These are phyloP conservation scores for Emydocephalus ijimae DNA, from an alignment of 2,113 vertebrate species.

Conservation along the genomic window DNA sequence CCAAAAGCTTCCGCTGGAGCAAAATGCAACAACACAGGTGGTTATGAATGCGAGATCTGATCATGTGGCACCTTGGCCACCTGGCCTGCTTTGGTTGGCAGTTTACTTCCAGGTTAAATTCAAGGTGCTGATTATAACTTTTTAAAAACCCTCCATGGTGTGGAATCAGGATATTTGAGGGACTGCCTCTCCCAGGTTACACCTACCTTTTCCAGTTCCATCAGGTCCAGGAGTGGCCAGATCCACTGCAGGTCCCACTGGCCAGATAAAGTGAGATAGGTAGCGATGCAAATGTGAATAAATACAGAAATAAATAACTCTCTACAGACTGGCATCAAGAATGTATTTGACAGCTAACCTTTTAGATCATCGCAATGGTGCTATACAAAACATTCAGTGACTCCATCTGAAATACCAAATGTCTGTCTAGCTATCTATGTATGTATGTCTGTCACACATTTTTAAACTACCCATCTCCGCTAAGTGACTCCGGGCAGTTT, in stretches of 20 bases:
- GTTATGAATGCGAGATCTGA: background rate
- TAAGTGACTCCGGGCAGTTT: no score
- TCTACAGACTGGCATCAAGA: background rate
- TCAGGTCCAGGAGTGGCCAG: background rate
- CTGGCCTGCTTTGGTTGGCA: background rate
- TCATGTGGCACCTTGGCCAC: background rate
- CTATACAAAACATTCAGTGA: background rate
- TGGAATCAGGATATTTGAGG: background rate
- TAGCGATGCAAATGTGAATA: background rate
- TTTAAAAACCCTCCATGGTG: background rate
- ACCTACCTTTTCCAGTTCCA: background rate
- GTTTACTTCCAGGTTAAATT: background rate
- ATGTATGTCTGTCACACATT: no score
- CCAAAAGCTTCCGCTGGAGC: background rate
- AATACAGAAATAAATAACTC: background rate
- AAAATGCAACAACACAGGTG: background rate
- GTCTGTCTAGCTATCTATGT: no score
- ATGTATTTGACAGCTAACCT: background rate
- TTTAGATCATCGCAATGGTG: background rate
- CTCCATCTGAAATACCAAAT: background rate
- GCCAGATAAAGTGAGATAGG: background rate
- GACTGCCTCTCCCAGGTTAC: background rate
- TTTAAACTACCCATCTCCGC: background rate
- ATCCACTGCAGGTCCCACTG: background rate
- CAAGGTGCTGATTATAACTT: background rate